Evolutionary conservation across 2,113 vertebrate genomes (phyloP), one percentile per base, ranked within the genome.

Genomic region (Percina caprodes): DNA sequence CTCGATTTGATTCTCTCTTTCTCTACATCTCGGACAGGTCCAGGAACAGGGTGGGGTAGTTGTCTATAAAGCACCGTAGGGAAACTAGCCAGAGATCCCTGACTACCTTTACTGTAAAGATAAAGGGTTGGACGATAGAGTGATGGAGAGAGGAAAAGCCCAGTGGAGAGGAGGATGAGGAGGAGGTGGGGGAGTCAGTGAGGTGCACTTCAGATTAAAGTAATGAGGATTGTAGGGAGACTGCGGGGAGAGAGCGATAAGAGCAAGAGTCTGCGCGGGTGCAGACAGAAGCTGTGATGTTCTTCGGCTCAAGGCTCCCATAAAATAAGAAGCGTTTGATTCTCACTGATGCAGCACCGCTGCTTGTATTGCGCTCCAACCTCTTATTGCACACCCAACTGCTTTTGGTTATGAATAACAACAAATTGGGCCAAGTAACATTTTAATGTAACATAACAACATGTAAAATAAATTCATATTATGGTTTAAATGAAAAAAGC

Each of bases 31-130:
- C 65, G 75, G 78, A 46, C 81, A 65, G 74, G 70, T 88, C 83
- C 83, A 76, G 86, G 83, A 89, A 88, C 48, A 69, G 87, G 86
- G 87, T 61, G 82, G 74, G 80, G 82, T 80, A 6, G 51, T 55
- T 73, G 60, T 45, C 55, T 59, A 45, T 59, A 62, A 49, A 83
- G 82, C 79, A 69, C 87, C 46, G 0, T 23, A 51, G 84, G 87
- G 87, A 84, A 60, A 21, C 49, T 3, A 26, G 71, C 46, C 76
- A 66, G 39, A 79, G 70, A 77, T 55, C 61, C 19, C 26, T 3
- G 35, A 8, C 72, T 70, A 62, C 74, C 74, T 83, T 73, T 42
- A 79, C 77, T 67, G 78, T 67, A 24, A 74, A 77, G 74, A 82
- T 77, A 81, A 79, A 77, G 79, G 11, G 18, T 23, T 65, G 39